Percentiles rank a stretch among this genome's conserved stretches.
These are phyloP conservation scores for Drosophila mercatorum DNA, from an alignment of 2,888 invertebrate genomes.

Conservation along the genomic window DNA sequence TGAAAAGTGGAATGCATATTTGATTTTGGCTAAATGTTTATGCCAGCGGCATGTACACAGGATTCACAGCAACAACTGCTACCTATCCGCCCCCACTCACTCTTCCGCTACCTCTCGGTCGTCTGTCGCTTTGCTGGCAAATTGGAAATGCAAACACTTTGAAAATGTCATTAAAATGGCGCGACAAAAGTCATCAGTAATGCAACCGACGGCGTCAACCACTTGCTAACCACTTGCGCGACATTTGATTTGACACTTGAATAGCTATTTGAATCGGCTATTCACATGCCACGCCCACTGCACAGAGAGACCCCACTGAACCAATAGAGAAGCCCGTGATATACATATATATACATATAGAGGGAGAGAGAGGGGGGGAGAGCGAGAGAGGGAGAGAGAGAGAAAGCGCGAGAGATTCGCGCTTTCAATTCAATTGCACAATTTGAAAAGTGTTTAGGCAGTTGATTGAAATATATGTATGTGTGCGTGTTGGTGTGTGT, in stretches of 20 bases:
- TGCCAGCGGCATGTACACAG: conserved; percentile 6
- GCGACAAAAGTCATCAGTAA: conserved; percentile 50
- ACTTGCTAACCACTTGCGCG: conserved; percentile 25
- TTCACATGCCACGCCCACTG: conserved; percentile 17
- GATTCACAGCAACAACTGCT: neutral
- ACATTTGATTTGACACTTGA: conserved; percentile 78
- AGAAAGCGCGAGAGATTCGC: conserved; percentile 58
- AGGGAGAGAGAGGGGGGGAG: no score
- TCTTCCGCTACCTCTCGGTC: neutral
- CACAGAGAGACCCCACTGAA: neutral
- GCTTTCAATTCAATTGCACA: conserved; percentile 55
- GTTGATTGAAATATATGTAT: conserved; percentile 70
- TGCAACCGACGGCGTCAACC: conserved; percentile 23
- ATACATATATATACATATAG: conserved; percentile 1
- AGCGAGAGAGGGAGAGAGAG: neutral
- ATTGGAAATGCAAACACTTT: conserved; percentile 59
- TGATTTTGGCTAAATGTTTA: conserved; percentile 22
- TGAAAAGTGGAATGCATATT: conserved; percentile 23
- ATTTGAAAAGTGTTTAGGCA: conserved; percentile 60
- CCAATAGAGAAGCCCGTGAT: neutral
- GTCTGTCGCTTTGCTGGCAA: conserved; percentile 14
- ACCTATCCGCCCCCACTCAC: neutral
- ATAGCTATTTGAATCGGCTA: conserved; percentile 57
- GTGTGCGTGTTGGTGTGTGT: conserved; percentile 3
- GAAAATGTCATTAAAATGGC: conserved; percentile 66